These are phyloP conservation scores for Melinaea marsaeus DNA, from an alignment of 2,888 invertebrate species.

Conservation along the genomic window DNA sequence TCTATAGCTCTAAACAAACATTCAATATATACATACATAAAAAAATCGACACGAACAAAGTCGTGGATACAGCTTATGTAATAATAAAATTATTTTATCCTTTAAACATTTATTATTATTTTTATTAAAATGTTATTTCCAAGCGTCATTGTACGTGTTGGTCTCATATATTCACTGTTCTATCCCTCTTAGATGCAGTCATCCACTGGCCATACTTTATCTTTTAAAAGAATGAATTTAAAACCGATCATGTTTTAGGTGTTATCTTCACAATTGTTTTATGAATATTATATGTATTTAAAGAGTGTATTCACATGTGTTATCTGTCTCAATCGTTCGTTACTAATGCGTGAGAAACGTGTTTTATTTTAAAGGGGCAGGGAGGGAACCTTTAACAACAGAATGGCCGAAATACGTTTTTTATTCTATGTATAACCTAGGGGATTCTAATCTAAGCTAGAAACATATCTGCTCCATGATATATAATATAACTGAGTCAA, in stretches of 20 bases:
- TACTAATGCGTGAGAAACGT: neutral
- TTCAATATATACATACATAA: too few species aligned
- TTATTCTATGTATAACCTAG: too few species aligned
- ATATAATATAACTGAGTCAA: too few species aligned
- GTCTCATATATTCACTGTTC: conserved; percentile 19
- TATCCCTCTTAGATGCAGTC: conserved; percentile 19
- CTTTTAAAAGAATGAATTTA: conserved; percentile 12
- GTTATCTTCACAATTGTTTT: neutral
- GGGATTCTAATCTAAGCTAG: too few species aligned
- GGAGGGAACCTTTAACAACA: too few species aligned
- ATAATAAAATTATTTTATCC: too few species aligned
- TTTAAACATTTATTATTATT: neutral
- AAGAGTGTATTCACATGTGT: neutral
- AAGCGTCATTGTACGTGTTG: conserved; percentile 6
- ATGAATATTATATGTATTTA: neutral
- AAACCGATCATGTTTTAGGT: neutral
- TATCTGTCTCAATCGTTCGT: neutral
- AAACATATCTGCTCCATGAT: too few species aligned
- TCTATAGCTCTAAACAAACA: too few species aligned
- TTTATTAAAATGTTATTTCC: conserved; percentile 13
- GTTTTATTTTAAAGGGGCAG: too few species aligned
- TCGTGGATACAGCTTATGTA: too few species aligned
- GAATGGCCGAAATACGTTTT: too few species aligned
- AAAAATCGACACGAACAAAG: too few species aligned
- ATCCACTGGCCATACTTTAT: conserved; percentile 23